phyloP scores from a whole-genome alignment of 2,113 vertebrate genomes.

The Oncorhynchus clarkii region DNA sequence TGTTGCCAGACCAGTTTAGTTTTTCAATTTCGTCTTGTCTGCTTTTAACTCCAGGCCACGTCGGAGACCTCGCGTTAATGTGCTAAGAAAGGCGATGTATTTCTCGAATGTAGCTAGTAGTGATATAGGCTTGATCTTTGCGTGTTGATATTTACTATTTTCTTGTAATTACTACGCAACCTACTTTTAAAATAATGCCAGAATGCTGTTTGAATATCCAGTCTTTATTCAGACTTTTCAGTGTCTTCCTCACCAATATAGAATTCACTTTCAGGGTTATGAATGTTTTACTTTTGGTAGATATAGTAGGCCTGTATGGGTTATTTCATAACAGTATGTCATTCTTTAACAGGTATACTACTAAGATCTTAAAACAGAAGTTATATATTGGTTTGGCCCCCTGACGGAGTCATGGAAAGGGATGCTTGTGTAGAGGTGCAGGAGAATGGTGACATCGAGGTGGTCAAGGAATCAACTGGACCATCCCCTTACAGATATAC shows the following conservation, averaged over 20 bases:
- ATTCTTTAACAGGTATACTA: slow-evolving; percentile 36
- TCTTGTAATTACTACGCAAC: too few relatives aligned
- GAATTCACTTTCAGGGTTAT: slow-evolving; percentile 21
- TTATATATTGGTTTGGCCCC: slow-evolving; percentile 31
- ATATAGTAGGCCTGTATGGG: too few relatives aligned
- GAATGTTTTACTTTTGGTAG: background rate
- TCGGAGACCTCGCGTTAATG: background rate
- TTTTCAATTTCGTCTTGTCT: background rate
- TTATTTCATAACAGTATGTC: background rate
- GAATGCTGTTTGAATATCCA: too few relatives aligned
- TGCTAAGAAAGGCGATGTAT: background rate
- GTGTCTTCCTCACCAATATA: background rate
- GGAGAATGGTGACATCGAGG: slow-evolving; percentile 77
- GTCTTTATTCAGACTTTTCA: background rate
- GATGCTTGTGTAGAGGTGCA: slow-evolving; percentile 74
- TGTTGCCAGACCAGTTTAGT: background rate
- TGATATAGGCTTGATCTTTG: background rate
- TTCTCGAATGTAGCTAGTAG: background rate
- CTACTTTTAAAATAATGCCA: too few relatives aligned
- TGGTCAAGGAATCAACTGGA: slow-evolving; percentile 48
- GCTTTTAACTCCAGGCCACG: background rate
- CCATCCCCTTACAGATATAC: slow-evolving; percentile 83
- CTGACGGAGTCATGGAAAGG: slow-evolving; percentile 84
- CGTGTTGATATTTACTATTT: background rate
- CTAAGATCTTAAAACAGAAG: slow-evolving; percentile 18